These are phyloP conservation scores for Drosophila neocordata DNA, from an alignment of 1,140 invertebrate genomes.

Conservation along the genomic window DNA sequence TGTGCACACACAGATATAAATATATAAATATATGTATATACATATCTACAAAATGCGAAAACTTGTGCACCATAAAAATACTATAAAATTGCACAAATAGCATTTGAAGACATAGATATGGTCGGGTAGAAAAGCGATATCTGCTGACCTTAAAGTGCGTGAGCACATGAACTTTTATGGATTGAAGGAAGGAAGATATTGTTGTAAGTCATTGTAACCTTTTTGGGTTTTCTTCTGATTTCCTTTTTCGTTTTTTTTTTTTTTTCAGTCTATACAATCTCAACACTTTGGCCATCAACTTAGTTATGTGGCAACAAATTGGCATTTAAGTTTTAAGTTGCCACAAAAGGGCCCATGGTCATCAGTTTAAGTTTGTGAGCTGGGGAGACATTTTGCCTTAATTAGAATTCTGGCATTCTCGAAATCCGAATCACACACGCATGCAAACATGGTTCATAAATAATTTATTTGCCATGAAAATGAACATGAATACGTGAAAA, in stretches of 20 bases:
- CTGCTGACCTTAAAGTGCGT: slow-evolving; percentile 42
- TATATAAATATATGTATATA: neutral
- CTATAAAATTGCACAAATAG: slow-evolving; percentile 76
- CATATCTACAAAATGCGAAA: slow-evolving; percentile 46
- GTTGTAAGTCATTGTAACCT: slow-evolving; percentile 52
- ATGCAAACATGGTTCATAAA: slow-evolving; percentile 54
- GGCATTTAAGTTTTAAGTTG: slow-evolving; percentile 13
- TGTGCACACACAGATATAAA: neutral
- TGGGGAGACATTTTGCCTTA: slow-evolving; percentile 64
- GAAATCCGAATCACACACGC: slow-evolving; percentile 37
- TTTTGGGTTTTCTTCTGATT: slow-evolving; percentile 31
- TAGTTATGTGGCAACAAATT: slow-evolving; percentile 12
- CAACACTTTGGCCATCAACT: slow-evolving; percentile 26
- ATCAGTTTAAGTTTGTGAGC: slow-evolving; percentile 52
- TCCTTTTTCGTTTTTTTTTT: slow-evolving; percentile 19
- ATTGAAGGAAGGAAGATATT: neutral
- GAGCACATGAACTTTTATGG: slow-evolving; percentile 12
- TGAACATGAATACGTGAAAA: slow-evolving; percentile 46
- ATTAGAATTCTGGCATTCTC: slow-evolving; percentile 58
- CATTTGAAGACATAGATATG: slow-evolving; percentile 36
- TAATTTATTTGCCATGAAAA: slow-evolving; percentile 68
- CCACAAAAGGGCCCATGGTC: slow-evolving; percentile 33
- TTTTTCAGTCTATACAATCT: slow-evolving; percentile 46
- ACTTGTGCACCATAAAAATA: slow-evolving; percentile 73
- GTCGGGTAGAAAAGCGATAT: slow-evolving; percentile 10